These are phyloP conservation scores for Tenthredo notha DNA, from an alignment of 2,888 invertebrate genomes.

Conservation along the genomic window DNA sequence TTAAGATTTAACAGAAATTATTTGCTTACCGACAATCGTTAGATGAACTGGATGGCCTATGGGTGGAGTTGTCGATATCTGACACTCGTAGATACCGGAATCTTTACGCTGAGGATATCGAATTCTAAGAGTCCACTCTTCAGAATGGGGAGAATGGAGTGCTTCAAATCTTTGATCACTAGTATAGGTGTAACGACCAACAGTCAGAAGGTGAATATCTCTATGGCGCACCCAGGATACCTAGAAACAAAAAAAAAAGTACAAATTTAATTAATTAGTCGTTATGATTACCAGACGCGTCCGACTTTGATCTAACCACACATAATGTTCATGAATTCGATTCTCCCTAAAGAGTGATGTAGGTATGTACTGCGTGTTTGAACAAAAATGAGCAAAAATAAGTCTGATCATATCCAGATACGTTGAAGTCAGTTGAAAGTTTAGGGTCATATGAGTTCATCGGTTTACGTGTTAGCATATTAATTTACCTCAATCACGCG, in stretches of 20 bases:
- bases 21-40: conserved; percentile 89
- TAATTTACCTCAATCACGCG: background rate
- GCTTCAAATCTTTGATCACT: conserved; percentile 92
- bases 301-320: background rate
- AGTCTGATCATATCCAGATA: background rate
- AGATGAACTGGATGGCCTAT: conserved; percentile 91
- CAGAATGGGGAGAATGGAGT: conserved; percentile 91
- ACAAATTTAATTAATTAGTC: background rate
- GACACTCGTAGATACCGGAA: conserved; percentile 92
- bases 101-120: conserved; percentile 87
- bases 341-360: background rate
- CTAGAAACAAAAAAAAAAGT: conserved; percentile 76
- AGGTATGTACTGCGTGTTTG: background rate
- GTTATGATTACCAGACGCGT: background rate
- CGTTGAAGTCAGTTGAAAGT: background rate
- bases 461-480: background rate
- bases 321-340: background rate
- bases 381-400: conserved; percentile 7
- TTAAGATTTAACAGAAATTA: background rate
- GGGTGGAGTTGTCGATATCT: conserved; percentile 94
- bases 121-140: conserved; percentile 92
- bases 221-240: conserved; percentile 89
- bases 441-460: background rate
- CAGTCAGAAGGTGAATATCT: conserved; percentile 88
- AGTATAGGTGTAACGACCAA: conserved; percentile 89